These are phyloP conservation scores for Drosophila aldrichi DNA, from an alignment of 2,888 invertebrate species.

Conservation along the genomic window DNA sequence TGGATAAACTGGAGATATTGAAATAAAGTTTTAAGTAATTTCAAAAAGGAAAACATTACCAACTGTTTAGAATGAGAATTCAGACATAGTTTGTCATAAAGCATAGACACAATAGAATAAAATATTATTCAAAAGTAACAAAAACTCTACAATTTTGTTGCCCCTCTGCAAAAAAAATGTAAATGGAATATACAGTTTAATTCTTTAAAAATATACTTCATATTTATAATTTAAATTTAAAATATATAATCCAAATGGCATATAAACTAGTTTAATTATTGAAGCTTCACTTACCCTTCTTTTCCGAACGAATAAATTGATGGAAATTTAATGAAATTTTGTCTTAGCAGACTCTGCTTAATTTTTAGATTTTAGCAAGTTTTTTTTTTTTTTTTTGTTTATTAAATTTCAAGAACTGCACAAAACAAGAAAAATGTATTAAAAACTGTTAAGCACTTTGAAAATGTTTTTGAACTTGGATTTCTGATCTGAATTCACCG, in stretches of 20 bases:
- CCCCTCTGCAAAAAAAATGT: too few relatives aligned
- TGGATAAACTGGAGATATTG: too few relatives aligned
- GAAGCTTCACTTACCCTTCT: conserved; percentile 29
- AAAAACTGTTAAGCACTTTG: conserved; percentile 27
- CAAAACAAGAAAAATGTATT: conserved; percentile 30
- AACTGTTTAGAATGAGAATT: too few relatives aligned
- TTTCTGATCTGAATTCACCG: conserved; percentile 55
- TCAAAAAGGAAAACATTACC: too few relatives aligned
- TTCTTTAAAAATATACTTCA: too few relatives aligned
- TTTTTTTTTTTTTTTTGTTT: background rate
- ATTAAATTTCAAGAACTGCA: conserved; percentile 25
- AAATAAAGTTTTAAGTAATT: too few relatives aligned
- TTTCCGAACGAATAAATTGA: conserved; percentile 3
- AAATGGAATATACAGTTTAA: too few relatives aligned
- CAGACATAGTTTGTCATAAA: too few relatives aligned
- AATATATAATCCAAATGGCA: background rate
- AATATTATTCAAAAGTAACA: too few relatives aligned
- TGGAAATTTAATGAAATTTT: background rate
- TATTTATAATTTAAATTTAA: background rate
- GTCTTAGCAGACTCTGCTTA: conserved; percentile 2
- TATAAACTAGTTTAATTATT: background rate
- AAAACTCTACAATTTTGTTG: too few relatives aligned
- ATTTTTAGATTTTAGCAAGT: conserved; percentile 5
- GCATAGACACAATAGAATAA: too few relatives aligned
- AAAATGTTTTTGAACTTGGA: conserved; percentile 13